Percentiles rank a stretch among this genome's conserved stretches.
Conservation (phyloP, 2,888 invertebrate species). For the Eristalis pertinax region DNA sequence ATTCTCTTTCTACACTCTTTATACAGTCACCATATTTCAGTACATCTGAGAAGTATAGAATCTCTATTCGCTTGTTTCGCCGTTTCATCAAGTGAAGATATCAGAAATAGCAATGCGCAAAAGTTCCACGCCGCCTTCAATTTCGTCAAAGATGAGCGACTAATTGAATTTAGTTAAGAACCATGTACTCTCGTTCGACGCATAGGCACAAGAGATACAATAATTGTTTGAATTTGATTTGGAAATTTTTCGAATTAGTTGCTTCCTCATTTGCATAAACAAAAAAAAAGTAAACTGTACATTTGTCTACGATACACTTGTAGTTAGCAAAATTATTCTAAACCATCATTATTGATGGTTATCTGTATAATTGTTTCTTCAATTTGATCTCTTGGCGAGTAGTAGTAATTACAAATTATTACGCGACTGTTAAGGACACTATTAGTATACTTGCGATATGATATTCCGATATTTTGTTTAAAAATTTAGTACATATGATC, state of each 20-base stretch:
- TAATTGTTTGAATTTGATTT: slow-evolving; percentile 72
- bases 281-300: slow-evolving; percentile 40
- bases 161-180: slow-evolving; percentile 72
- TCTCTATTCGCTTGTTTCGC: slow-evolving; percentile 17
- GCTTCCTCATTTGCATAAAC: slow-evolving; percentile 72
- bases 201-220: slow-evolving; percentile 60
- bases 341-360: slow-evolving; percentile 1
- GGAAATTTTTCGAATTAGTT: slow-evolving; percentile 70
- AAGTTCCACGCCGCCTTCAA: slow-evolving; percentile 67
- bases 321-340: slow-evolving; percentile 24
- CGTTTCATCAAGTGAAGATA: slow-evolving; percentile 58
- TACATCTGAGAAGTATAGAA: slow-evolving; percentile 52
- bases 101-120: slow-evolving; percentile 69
- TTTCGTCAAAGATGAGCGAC: slow-evolving; percentile 71
- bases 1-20: background rate
- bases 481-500: too few relatives aligned
- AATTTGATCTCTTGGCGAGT: slow-evolving; percentile 23
- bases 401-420: slow-evolving; percentile 11
- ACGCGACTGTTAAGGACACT: slow-evolving; percentile 8
- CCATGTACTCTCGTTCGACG: slow-evolving; percentile 56
- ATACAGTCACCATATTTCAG: background rate
- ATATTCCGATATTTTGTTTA: too few relatives aligned
- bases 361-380: slow-evolving; percentile 26
- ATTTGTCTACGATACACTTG: background rate
- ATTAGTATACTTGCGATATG: background rate